A percentile compares a stretch with the other conserved stretches of the same genome.
Conservation (phyloP, 2,113 vertebrate species). For the Oxyruncus cristatus region DNA sequence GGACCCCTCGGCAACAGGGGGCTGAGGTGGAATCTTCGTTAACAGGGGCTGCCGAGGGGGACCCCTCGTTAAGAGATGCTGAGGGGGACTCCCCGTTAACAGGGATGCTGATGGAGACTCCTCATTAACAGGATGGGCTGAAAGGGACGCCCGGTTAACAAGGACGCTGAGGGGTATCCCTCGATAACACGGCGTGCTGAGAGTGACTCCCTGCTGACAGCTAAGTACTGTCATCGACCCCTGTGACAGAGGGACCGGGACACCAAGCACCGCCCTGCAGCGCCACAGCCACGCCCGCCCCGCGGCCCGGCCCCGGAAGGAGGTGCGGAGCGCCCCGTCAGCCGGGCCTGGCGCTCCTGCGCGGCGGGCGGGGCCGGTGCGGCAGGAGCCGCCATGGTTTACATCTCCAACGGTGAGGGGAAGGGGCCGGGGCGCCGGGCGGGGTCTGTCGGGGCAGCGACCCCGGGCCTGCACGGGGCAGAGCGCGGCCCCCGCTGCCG, state of each 20-base stretch:
- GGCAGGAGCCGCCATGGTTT: conserved; percentile 75
- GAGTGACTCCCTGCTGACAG: no score
- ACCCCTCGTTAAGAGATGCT: neutral
- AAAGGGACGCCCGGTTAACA: no score
- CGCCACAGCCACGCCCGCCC: accelerated
- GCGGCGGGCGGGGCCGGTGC: neutral
- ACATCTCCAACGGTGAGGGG: conserved; percentile 90
- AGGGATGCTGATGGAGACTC: no score
- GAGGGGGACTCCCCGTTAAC: neutral
- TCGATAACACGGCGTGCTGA: no score
- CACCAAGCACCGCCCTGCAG: neutral
- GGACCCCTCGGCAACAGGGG: no score
- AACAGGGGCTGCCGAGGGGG: accelerated
- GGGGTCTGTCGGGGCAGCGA: neutral
- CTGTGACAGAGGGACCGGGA: no score
- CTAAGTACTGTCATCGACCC: no score
- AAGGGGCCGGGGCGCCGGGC: neutral
- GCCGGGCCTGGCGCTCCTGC: neutral
- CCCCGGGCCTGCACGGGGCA: no score
- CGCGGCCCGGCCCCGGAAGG: neutral
- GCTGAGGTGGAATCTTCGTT: accelerated
- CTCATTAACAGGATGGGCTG: no score
- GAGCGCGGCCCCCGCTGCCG: neutral
- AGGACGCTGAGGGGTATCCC: no score
- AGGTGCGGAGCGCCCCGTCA: neutral